Evolutionary conservation across 2,888 invertebrate species (phyloP), one percentile per base, ranked within the genome.

Genomic region (Cremastinae sp.): DNA sequence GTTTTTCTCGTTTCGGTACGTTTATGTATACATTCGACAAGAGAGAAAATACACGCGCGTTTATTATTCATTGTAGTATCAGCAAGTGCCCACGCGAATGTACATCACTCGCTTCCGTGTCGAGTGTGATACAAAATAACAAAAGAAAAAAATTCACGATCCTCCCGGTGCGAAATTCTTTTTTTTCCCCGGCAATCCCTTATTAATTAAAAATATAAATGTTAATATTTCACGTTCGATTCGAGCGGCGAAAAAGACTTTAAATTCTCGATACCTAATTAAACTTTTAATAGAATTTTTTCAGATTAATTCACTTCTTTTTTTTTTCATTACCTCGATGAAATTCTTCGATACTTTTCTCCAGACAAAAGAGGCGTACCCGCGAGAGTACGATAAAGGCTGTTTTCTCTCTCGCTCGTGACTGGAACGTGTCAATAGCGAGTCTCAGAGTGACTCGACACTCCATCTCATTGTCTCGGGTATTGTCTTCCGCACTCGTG

Each of bases 21-120:
- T 70, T 70, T 75, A 76, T 79, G 69, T 75, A 75, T 80, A 78
- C 76, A 84, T 84, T 83, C 84, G 84, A 81, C 83, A 62, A 39
- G 47, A 77, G 45, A 37, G 37, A 39, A 64, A 20, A 45, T 12
- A 28, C 28, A 28, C 28, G 28, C 28, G 28, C 18, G n/a, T 28
- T 58, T 51, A 74, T 65, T 75, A 75, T 59, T 69, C 16, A 39
- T 41, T 28, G 61, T 66, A n/a, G n/a, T 22, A 66, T 71, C 47
- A 43, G 22, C 55, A 9, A 47, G 64, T 66, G 75, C 70, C 71
- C 70, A 75, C 70, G 74, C 74, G 65, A 47, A 39, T 39, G 18
- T 47, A 51, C 68, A 28, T 28, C 28, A 28, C 59, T 39, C 47
- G 64, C 64, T 70, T 59, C 58, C 69, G 75, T 64, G 45, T 43